Evolutionary conservation across 2,113 vertebrate genomes (phyloP).

Genomic region (Apteryx mantelli): DNA sequence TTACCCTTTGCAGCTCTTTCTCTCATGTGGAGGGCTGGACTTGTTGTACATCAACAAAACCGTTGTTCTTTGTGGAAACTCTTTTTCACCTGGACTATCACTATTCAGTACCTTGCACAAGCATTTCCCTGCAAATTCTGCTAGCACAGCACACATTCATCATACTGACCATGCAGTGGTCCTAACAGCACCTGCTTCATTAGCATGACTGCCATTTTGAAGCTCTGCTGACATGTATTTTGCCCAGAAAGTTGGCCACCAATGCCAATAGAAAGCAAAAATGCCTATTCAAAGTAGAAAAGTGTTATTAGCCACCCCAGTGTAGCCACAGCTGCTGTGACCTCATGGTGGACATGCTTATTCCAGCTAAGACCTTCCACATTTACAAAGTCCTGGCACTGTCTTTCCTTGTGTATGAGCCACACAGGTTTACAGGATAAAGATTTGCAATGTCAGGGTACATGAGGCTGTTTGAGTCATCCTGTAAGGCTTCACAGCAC

Average conservation of each 20-base stretch:
- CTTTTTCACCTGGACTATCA: too few species aligned
- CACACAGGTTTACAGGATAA: background rate
- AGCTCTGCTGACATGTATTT: background rate
- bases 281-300: background rate
- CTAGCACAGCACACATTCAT: background rate
- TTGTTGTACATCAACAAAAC: background rate
- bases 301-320: background rate
- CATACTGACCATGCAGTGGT: background rate
- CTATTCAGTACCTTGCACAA: background rate
- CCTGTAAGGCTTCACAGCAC: background rate
- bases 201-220: background rate
- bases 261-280: background rate
- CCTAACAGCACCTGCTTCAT: background rate
- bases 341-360: background rate
- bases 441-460: background rate
- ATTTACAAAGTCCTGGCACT: too few species aligned
- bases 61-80: too few species aligned
- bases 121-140: background rate
- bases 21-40: background rate
- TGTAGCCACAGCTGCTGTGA: background rate
- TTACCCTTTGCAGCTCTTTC: background rate
- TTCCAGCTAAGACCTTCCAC: background rate
- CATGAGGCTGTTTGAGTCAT: background rate
- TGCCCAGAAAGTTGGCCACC: background rate
- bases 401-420: background rate